phyloP scores from a whole-genome alignment of 2,797 vertebrate genomes.

The Urophycis tenuis region DNA sequence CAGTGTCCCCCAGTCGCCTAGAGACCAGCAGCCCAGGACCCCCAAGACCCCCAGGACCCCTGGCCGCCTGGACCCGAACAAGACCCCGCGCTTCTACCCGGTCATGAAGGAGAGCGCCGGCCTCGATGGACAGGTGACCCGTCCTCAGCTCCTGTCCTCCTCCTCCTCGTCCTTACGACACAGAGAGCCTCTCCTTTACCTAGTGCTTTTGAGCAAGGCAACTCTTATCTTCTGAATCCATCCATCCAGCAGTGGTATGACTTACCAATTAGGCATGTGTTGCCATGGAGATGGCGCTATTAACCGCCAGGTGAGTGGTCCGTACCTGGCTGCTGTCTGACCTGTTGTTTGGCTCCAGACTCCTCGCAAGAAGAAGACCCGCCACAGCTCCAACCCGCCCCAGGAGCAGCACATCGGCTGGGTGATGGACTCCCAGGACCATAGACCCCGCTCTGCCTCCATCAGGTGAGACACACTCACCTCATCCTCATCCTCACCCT shows the following conservation, averaged over 20 bases:
- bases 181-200: too few species aligned
- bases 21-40: conserved; percentile 57
- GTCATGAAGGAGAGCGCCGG: conserved; percentile 84
- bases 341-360: conserved; percentile 60
- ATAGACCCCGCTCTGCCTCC: conserved; percentile 78
- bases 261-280: too few species aligned
- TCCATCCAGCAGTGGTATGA: too few species aligned
- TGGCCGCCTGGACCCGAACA: conserved; percentile 80
- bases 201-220: too few species aligned
- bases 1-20: conserved; percentile 73
- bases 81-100: conserved; percentile 88
- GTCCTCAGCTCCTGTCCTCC: too few species aligned
- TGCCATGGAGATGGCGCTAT: too few species aligned
- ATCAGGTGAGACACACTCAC: conserved; percentile 70
- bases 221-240: too few species aligned
- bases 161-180: too few species aligned
- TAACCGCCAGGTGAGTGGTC: too few species aligned
- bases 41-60: conserved; percentile 78
- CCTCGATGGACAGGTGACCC: conserved; percentile 75
- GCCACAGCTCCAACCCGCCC: conserved; percentile 85
- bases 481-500: neutral
- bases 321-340: neutral
- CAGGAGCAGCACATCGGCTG: conserved; percentile 88
- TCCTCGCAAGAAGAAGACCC: conserved; percentile 86
- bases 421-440: conserved; percentile 94